Evolutionary conservation across 2,888 invertebrate species (phyloP).

Genomic region (Drosophila atripex): DNA sequence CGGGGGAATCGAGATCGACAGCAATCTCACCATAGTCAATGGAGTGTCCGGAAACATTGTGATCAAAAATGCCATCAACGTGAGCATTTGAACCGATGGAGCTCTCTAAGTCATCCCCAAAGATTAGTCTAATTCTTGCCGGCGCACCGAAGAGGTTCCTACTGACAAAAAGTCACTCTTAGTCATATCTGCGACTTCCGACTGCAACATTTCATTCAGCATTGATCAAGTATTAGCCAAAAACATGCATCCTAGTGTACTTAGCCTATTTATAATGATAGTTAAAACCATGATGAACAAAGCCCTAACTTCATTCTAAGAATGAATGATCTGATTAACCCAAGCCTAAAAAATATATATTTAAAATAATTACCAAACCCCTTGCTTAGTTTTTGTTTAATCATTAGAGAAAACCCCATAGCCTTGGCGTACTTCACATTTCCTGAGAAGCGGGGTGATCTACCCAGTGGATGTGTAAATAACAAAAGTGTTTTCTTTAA

Average conservation of each 20-base stretch:
- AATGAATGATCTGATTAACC: conserved; percentile 39
- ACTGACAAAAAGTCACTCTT: conserved; percentile 47
- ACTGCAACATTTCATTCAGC: conserved; percentile 48
- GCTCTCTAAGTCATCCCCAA: conserved; percentile 39
- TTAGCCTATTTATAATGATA: conserved; percentile 25
- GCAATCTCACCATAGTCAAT: conserved; percentile 70
- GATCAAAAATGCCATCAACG: conserved; percentile 79
- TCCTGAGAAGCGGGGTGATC: conserved; percentile 25
- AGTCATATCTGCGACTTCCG: conserved; percentile 37
- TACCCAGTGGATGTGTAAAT: conserved; percentile 19
- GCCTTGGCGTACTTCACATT: conserved; percentile 13
- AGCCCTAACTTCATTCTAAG: conserved; percentile 49
- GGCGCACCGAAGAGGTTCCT: conserved; percentile 56
- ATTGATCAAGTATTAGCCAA: conserved; percentile 57
- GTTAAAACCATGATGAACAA: conserved; percentile 32
- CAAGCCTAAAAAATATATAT: conserved; percentile 4
- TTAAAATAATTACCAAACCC: background rate
- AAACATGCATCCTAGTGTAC: conserved; percentile 21
- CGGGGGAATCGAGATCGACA: conserved; percentile 60
- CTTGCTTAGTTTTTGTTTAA: background rate
- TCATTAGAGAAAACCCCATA: conserved; percentile 18
- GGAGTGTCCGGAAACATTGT: conserved; percentile 77
- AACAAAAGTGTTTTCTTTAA: conserved; percentile 12
- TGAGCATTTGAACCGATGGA: conserved; percentile 63
- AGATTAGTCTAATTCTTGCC: conserved; percentile 42